Base-by-base conservation (phyloP, 2,797 vertebrate species). In the Lates japonicus region DNA sequence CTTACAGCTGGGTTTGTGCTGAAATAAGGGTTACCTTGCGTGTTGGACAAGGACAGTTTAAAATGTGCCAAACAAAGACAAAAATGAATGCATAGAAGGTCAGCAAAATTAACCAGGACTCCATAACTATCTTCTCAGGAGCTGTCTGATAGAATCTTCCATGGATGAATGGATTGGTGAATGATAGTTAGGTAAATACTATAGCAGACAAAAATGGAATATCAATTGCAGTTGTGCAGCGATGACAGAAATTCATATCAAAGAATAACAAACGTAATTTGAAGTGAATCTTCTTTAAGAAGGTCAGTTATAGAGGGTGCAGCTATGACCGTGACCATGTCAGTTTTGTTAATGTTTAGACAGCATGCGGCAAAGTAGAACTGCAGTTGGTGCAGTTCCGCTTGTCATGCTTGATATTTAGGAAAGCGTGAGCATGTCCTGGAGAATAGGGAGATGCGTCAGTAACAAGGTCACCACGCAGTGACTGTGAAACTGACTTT, bases 361-460 rank as follows among this genome's bases (percentile, higher is more conserved):
- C 81, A 66, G 76, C 79, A 42, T 51, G 81, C 65, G 1, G 75
- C 63, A 62, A 82, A 81, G 79, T 49, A 76, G 74, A 90, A 85
- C 2, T 85, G 83, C 86, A 78, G 74, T 75, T 74, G 67, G 74
- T 85, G 90, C 83, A 87, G 83, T 86, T 88, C 79, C 39, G 59
- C 88, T 84, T 92, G 88, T 90, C 89, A 81, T 49, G 71, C 76
- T 71, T 78, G 76, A 86, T 88, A 79, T 85, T 86, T 83, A 48
- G 48, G 69, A 79, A 79, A 86, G 73, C 61, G 79, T 66, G 77
- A 81, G 73, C n/a, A 7, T 79, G 79, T 88, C 76, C 73, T 5
- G 42, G 19, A 82, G 78, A 83, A 83, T 76, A 61, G 61, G 62
- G 33, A 84, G 73, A 74, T 37, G 55, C 25, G 76, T 84, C 76